These are phyloP conservation scores for Megaustenia siamemsis DNA, from an alignment of 2,888 invertebrate species.

Conservation along the genomic window DNA sequence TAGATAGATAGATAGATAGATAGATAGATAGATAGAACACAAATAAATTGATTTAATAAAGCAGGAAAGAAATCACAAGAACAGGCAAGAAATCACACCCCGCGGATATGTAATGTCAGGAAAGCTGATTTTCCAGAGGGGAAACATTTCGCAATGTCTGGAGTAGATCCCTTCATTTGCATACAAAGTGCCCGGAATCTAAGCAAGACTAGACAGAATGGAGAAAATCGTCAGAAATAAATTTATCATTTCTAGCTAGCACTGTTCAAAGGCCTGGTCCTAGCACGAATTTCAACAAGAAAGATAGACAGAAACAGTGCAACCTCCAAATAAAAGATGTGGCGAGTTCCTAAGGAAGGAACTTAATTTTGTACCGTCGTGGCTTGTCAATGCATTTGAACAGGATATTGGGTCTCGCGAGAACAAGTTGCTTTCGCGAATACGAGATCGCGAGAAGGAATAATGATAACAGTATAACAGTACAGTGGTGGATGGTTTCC, in stretches of 20 bases:
- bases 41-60: too few relatives aligned
- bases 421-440: too few relatives aligned
- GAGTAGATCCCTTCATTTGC: constrained; percentile 28
- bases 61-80: background rate
- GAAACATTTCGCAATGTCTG: background rate
- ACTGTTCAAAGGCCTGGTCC: too few relatives aligned
- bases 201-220: background rate
- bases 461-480: too few relatives aligned
- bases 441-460: too few relatives aligned
- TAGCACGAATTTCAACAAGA: background rate
- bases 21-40: background rate
- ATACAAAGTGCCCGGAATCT: background rate
- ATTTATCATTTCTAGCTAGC: background rate
- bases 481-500: too few relatives aligned
- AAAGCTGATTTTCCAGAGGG: background rate
- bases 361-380: too few relatives aligned
- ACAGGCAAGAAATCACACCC: constrained; percentile 14
- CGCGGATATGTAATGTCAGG: background rate
- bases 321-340: background rate
- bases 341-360: too few relatives aligned
- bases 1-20: constrained; percentile 32
- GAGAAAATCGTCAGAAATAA: background rate
- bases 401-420: too few relatives aligned
- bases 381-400: too few relatives aligned
- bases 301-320: background rate